Conservation (phyloP, 2,797 vertebrate genomes). For the Eulemur rubriventer region DNA sequence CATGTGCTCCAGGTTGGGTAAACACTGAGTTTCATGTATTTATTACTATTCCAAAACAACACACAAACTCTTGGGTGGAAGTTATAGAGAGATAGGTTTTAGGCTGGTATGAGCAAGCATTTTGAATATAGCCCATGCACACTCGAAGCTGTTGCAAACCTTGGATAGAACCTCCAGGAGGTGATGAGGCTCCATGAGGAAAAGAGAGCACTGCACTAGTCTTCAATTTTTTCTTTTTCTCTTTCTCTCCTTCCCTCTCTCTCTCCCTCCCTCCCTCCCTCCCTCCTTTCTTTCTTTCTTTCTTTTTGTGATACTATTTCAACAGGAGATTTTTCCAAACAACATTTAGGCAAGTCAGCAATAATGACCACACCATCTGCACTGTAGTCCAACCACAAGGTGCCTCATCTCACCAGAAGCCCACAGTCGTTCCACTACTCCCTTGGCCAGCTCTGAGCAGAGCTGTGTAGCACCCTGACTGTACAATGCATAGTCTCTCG, state of each 20-base stretch:
- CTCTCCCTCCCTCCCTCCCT: too few species aligned
- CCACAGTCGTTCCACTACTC: fast-evolving
- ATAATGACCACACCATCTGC: not conserved
- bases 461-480: not conserved
- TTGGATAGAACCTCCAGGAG: not conserved
- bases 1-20: not conserved
- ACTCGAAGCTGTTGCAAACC: not conserved
- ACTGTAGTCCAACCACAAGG: not conserved
- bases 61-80: not conserved
- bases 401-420: not conserved
- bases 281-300: not conserved
- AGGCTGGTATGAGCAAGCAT: not conserved
- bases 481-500: fast-evolving
- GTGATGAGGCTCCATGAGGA: not conserved
- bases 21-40: not conserved
- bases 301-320: not conserved
- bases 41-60: slow-evolving; percentile 1
- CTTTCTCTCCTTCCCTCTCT: too few species aligned
- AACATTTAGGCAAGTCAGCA: not conserved
- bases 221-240: not conserved
- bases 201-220: not conserved
- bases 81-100: not conserved
- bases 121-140: not conserved
- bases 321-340: not conserved
- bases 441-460: not conserved